A percentile compares a stretch with the other conserved stretches of the same genome.
Conservation (phyloP, 1,140 invertebrate species). For the Diabrotica undecimpunctata region DNA sequence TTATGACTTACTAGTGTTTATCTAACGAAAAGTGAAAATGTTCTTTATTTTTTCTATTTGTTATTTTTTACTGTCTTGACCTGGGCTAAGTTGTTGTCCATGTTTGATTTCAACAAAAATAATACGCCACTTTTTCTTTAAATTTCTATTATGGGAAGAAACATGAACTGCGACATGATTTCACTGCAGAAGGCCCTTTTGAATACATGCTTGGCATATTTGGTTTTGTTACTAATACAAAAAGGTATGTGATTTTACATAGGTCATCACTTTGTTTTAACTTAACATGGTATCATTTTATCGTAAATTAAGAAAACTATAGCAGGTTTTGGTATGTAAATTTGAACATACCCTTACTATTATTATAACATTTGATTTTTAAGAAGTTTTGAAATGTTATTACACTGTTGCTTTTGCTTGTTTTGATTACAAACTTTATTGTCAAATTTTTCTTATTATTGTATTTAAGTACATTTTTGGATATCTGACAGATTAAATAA, state of each 20-base stretch:
- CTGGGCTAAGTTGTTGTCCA: constrained; percentile 24
- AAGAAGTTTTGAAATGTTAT: too few species aligned
- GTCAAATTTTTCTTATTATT: too few species aligned
- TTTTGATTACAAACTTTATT: too few species aligned
- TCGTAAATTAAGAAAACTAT: too few species aligned
- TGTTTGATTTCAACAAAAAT: constrained; percentile 21
- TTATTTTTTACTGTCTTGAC: constrained; percentile 20
- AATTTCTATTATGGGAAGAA: constrained; percentile 7
- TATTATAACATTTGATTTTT: too few species aligned
- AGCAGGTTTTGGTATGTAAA: too few species aligned
- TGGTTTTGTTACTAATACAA: background rate
- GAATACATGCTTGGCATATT: background rate
- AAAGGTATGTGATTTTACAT: constrained; percentile 2
- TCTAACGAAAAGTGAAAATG: background rate
- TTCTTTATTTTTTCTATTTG: background rate
- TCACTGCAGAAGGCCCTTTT: background rate
- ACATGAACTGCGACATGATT: background rate
- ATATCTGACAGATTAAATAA: too few species aligned
- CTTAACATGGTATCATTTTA: too few species aligned
- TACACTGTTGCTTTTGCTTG: too few species aligned
- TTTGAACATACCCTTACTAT: too few species aligned
- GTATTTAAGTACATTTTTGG: too few species aligned
- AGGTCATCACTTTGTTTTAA: background rate
- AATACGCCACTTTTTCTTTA: constrained; percentile 18
- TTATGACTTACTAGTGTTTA: background rate